These are phyloP conservation scores for Mythimna lalbum DNA, from an alignment of 2,888 invertebrate species.

Conservation along the genomic window DNA sequence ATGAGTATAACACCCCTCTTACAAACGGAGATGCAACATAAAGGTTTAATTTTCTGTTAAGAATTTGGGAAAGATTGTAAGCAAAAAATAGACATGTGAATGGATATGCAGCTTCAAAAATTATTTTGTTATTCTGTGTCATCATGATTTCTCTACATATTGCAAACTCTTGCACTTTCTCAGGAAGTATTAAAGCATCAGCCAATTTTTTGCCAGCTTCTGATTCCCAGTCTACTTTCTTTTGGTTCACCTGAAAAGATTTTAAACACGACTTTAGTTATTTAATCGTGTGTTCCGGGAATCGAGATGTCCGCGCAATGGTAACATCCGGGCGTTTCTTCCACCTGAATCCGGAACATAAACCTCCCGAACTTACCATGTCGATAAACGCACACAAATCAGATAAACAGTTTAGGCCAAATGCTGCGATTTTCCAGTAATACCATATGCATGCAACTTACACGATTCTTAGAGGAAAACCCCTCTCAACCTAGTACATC, in stretches of 20 bases:
- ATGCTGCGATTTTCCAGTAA: too few species aligned
- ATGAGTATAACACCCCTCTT: conserved; percentile 86
- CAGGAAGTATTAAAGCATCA: conserved; percentile 93
- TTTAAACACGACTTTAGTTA: neutral
- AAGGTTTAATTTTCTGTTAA: conserved; percentile 90
- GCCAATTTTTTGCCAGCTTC: conserved; percentile 91
- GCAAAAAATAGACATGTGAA: conserved; percentile 84
- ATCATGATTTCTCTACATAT: conserved; percentile 94
- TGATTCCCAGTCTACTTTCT: conserved; percentile 92
- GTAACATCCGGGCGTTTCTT: too few species aligned
- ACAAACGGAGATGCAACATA: conserved; percentile 88
- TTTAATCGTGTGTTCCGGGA: too few species aligned
- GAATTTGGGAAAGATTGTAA: conserved; percentile 86
- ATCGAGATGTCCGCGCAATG: too few species aligned
- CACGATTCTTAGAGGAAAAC: too few species aligned
- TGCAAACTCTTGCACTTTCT: conserved; percentile 95
- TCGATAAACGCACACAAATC: too few species aligned
- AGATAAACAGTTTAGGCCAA: too few species aligned
- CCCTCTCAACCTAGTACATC: too few species aligned
- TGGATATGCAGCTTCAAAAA: conserved; percentile 90
- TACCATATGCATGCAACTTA: too few species aligned
- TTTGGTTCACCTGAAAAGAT: conserved; percentile 90
- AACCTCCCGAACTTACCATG: too few species aligned
- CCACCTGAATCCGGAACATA: too few species aligned
- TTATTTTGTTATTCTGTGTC: conserved; percentile 90